Conservation (phyloP, 2,113 vertebrate genomes). For the Chionomys nivalis region DNA sequence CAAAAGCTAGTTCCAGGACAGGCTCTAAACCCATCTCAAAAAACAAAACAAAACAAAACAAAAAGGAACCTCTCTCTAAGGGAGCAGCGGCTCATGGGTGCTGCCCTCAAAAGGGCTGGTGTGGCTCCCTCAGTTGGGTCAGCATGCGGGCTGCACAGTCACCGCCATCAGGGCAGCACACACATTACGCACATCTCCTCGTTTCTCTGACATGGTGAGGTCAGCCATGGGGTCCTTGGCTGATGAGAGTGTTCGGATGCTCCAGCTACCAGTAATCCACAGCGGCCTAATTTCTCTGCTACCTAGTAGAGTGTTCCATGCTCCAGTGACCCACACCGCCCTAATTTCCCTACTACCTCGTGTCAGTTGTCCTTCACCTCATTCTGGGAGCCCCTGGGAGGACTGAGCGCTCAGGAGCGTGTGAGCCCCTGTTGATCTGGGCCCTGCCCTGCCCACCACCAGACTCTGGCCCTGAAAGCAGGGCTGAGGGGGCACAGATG, state of each 20-base stretch:
- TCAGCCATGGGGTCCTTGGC: neutral
- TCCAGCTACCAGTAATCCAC: neutral
- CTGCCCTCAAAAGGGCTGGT: neutral
- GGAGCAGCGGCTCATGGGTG: neutral
- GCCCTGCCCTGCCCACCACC: neutral
- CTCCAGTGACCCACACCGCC: neutral
- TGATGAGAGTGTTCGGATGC: neutral
- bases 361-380: too few relatives aligned
- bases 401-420: neutral
- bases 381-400: neutral
- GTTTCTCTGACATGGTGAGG: too few relatives aligned
- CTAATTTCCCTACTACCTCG: too few relatives aligned
- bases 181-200: too few relatives aligned
- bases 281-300: neutral
- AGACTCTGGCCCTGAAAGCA: neutral
- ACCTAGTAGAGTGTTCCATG: too few relatives aligned
- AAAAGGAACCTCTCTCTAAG: too few relatives aligned
- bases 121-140: neutral
- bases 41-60: too few relatives aligned
- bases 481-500: neutral
- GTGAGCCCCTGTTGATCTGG: neutral
- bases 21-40: too few relatives aligned
- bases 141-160: neutral
- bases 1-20: too few relatives aligned
- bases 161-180: fast-evolving